These are phyloP conservation scores for Brienomyrus longianalis DNA, from an alignment of 2,113 vertebrate genomes.

Conservation along the genomic window DNA sequence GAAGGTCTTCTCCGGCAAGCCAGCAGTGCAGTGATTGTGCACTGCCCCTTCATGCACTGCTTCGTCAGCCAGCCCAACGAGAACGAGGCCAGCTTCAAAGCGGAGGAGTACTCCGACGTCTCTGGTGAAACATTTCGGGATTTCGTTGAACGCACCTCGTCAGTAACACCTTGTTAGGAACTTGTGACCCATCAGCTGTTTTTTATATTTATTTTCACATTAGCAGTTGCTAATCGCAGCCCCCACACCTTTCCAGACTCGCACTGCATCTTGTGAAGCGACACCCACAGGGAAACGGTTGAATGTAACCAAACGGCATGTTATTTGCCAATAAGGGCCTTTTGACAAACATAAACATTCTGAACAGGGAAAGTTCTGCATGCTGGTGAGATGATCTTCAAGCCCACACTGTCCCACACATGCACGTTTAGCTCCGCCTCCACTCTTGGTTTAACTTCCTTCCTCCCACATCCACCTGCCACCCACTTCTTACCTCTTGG, in stretches of 20 bases:
- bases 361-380: neutral
- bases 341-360: neutral
- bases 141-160: neutral
- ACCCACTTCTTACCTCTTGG: neutral
- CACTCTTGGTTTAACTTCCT: neutral
- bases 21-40: constrained; percentile 69
- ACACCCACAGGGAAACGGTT: neutral
- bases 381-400: neutral
- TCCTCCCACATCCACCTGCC: neutral
- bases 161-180: neutral
- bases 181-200: neutral
- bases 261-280: neutral
- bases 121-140: constrained; percentile 42
- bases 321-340: neutral
- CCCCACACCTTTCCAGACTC: neutral
- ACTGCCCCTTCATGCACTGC: constrained; percentile 73
- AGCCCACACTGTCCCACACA: neutral
- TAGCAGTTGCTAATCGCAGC: neutral
- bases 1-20: constrained; percentile 83
- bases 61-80: constrained; percentile 67
- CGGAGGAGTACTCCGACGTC: constrained; percentile 81
- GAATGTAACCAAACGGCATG: neutral
- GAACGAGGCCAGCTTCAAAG: constrained; percentile 66
- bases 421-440: neutral
- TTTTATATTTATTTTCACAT: neutral